Conservation (phyloP, 2,113 vertebrate genomes). For the Corythaixoides concolor region DNA sequence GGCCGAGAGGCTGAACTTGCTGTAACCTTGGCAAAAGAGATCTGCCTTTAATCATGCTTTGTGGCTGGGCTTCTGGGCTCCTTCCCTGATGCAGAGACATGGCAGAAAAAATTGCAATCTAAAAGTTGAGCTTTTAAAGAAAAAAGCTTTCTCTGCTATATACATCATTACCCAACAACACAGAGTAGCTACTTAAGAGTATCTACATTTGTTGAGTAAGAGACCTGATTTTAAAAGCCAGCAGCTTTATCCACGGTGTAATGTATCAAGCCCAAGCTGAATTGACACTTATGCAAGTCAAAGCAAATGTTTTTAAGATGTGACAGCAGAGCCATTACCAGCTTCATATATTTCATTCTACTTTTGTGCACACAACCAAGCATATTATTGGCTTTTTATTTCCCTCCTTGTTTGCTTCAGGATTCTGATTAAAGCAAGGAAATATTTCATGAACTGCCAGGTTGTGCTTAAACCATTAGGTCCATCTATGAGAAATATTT, state of each 20-base stretch:
- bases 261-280: slow-evolving; percentile 57
- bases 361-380: slow-evolving; percentile 61
- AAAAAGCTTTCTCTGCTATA: slow-evolving; percentile 32
- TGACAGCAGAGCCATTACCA: slow-evolving; percentile 64
- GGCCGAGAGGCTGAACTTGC: neutral
- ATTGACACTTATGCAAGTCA: slow-evolving; percentile 68
- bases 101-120: neutral
- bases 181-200: slow-evolving; percentile 40
- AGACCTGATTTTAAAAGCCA: slow-evolving; percentile 57
- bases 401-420: slow-evolving; percentile 56
- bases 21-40: neutral
- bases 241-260: slow-evolving; percentile 6
- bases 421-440: slow-evolving; percentile 63
- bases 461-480: slow-evolving; percentile 56
- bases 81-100: neutral
- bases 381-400: slow-evolving; percentile 67
- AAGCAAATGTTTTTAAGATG: slow-evolving; percentile 70
- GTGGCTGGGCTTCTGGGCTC: neutral
- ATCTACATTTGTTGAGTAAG: neutral
- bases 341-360: slow-evolving; percentile 68
- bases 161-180: slow-evolving; percentile 49
- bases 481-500: slow-evolving; percentile 52
- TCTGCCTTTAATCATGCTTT: neutral
- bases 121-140: slow-evolving; percentile 49
- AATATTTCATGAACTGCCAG: slow-evolving; percentile 61